Conservation (phyloP, 2,888 invertebrate genomes). For the Lasioglossum marginatum region DNA sequence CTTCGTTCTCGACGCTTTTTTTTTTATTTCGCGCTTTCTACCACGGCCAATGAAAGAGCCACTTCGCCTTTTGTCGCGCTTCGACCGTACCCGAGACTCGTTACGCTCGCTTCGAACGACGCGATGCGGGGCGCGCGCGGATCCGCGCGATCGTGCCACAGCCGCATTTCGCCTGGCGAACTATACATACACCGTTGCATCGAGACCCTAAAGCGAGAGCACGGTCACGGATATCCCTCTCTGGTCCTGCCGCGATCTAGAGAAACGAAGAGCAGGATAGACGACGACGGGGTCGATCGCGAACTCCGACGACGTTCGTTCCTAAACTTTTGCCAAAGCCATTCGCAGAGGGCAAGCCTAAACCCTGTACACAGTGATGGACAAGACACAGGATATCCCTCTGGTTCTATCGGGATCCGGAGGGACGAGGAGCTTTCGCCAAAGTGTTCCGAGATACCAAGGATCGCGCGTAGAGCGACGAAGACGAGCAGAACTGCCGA, state of each 20-base stretch:
- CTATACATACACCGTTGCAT: neutral
- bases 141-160: conserved; percentile 22
- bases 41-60: conserved; percentile 79
- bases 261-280: neutral
- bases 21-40: conserved; percentile 78
- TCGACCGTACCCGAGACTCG: conserved; percentile 50
- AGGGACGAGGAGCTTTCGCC: neutral
- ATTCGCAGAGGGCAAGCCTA: too few relatives aligned
- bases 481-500: neutral
- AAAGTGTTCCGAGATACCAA: neutral
- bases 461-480: neutral
- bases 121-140: neutral
- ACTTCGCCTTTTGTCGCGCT: conserved; percentile 80
- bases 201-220: neutral
- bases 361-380: too few relatives aligned
- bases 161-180: neutral
- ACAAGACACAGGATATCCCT: too few relatives aligned
- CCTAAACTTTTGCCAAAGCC: too few relatives aligned
- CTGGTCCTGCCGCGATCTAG: neutral
- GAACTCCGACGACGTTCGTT: neutral
- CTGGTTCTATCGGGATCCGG: too few relatives aligned
- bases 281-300: neutral
- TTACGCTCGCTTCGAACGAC: conserved; percentile 42
- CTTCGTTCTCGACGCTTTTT: conserved; percentile 63
- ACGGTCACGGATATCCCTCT: neutral